Evolutionary conservation across 2,113 vertebrate genomes (phyloP).

Genomic region (Hipposideros armiger): DNA sequence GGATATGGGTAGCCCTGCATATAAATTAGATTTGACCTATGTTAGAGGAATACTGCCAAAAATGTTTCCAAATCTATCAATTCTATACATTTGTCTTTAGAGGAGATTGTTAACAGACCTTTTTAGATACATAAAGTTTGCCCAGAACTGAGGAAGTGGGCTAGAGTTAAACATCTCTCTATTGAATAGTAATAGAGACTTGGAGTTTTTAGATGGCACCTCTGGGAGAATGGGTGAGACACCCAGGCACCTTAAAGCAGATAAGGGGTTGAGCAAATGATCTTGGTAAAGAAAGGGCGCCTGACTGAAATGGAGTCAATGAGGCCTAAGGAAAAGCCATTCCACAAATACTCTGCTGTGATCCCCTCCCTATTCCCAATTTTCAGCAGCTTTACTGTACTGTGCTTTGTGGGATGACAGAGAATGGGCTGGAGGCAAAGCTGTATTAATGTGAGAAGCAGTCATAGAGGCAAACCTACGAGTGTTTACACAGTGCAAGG

Average conservation of each 20-base stretch:
- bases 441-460: not conserved
- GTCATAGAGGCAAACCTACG: not conserved
- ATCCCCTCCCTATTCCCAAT: not conserved
- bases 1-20: accelerated
- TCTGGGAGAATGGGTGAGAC: not conserved
- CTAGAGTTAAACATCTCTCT: not conserved
- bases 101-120: not conserved
- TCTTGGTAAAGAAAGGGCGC: not conserved
- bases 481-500: not conserved
- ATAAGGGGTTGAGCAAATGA: too few relatives aligned
- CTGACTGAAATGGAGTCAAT: not conserved
- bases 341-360: not conserved
- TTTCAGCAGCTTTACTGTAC: not conserved
- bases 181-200: too few relatives aligned
- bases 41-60: not conserved
- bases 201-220: not conserved
- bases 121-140: not conserved
- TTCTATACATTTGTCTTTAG: not conserved
- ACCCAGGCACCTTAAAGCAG: not conserved
- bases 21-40: not conserved
- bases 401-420: not conserved
- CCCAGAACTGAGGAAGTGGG: not conserved
- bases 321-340: not conserved
- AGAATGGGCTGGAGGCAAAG: not conserved
- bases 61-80: not conserved